Evolutionary conservation across 2,113 vertebrate genomes (phyloP).

Genomic region (Thomomys bottae): DNA sequence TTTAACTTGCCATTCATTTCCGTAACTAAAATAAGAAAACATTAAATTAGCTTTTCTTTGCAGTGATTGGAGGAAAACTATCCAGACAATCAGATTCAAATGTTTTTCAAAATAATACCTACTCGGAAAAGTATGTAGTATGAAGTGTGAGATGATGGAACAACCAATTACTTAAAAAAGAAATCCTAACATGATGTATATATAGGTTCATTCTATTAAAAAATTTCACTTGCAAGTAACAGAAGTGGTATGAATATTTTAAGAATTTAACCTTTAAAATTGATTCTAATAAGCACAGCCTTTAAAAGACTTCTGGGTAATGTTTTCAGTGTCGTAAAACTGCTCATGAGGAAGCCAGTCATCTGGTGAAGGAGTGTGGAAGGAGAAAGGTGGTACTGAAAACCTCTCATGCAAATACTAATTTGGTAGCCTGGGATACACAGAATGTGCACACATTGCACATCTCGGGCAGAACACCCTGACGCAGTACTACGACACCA

Average conservation of each 20-base stretch:
- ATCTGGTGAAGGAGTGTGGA: not conserved
- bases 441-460: not conserved
- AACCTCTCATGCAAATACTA: conserved; percentile 41
- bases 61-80: conserved; percentile 78
- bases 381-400: conserved; percentile 2
- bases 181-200: conserved; percentile 27
- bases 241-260: conserved; percentile 48
- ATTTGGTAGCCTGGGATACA: conserved; percentile 9
- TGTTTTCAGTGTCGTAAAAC: not conserved
- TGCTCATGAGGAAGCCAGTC: not conserved
- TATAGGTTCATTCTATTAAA: not conserved
- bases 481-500: not conserved
- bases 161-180: not conserved
- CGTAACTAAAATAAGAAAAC: conserved; percentile 82
- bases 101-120: conserved; percentile 72
- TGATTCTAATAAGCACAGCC: not conserved
- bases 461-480: not conserved
- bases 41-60: conserved; percentile 82
- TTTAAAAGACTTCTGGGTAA: not conserved
- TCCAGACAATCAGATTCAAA: conserved; percentile 78
- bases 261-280: conserved; percentile 45
- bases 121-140: not conserved
- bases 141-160: conserved; percentile 29
- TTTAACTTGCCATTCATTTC: conserved; percentile 83
- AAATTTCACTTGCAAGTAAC: conserved; percentile 37